Evolutionary conservation across 2,888 invertebrate genomes (phyloP), one percentile per base, ranked within the genome.

Genomic region (Lacanobia oleracea): DNA sequence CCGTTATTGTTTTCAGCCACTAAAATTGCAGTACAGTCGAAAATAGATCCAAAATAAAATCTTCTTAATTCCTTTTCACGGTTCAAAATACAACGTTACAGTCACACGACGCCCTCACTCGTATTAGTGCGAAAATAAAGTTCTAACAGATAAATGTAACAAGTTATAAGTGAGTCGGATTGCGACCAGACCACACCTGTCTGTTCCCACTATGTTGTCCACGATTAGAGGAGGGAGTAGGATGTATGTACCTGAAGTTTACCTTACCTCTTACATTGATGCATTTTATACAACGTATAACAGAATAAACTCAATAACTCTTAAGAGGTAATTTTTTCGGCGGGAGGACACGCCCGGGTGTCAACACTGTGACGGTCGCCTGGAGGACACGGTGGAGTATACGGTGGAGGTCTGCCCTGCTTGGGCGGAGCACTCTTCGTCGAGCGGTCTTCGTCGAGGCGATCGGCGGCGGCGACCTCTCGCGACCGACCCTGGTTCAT

Each of bases 181-280:
- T 76, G 65, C 79, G 69, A 70, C 67, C 83, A 82, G 67, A 63
- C 72, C 27, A 65, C 84, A 84, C 72, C 83, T 79, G 83, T 70
- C 63, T 33, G n/a, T 67, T 82, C 79, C 74, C 76, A 77, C 56
- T 50, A 72, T 71, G 53, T 33, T 71, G 53, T 63, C n/a, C 62
- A 45, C 48, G 62, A 50, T 37, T 33, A 33, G 33, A 33, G 2
- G 33, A 33, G 45, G 64, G 18, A 71, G 33, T 2, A 21, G 37
- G 50, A 60, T 56, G 27, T 23, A 60, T 56, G 27, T 23, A 57
- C 21, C 18, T 64, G 21, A 73, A 72, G 78, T 81, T 73, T 68
- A 60, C 37, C 59, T 57, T 50, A 61, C 57, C 57, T 67, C 64
- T 72, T 53, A 18, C 12, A 50, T 18, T 63, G 51, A 54, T 64